These are phyloP conservation scores for Indicator indicator DNA, from an alignment of 2,113 vertebrate genomes.

Conservation along the genomic window DNA sequence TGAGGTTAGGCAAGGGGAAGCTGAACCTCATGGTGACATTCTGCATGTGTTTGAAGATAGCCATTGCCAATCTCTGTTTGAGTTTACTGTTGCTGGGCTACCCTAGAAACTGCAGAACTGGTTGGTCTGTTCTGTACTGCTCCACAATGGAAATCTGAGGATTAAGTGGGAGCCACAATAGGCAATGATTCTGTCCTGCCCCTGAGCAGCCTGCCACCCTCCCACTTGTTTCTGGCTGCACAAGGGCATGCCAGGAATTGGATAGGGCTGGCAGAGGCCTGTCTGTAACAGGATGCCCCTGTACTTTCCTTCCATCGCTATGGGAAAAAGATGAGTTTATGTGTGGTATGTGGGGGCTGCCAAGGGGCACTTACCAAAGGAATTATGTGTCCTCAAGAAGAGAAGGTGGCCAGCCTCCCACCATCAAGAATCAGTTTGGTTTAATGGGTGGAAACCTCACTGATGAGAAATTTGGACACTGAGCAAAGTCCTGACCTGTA, in stretches of 20 bases:
- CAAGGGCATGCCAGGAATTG: constrained; percentile 20
- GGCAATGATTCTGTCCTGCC: background rate
- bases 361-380: background rate
- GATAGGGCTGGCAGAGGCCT: constrained; percentile 30
- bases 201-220: background rate
- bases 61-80: background rate
- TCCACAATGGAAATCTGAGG: background rate
- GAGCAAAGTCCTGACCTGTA: background rate
- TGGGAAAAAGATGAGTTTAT: background rate
- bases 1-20: background rate
- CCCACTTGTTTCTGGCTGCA: background rate
- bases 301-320: constrained; percentile 24
- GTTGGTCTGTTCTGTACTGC: background rate
- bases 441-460: background rate
- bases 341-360: background rate
- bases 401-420: background rate
- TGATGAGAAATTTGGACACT: background rate
- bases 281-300: constrained; percentile 43
- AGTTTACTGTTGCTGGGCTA: constrained; percentile 18
- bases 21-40: background rate
- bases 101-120: background rate
- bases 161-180: background rate
- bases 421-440: background rate
- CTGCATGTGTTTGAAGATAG: background rate
- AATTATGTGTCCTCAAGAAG: background rate